Percentiles rank a stretch among this genome's conserved stretches.
Conservation (phyloP, 2,797 vertebrate genomes). For the Propithecus deckenii region DNA sequence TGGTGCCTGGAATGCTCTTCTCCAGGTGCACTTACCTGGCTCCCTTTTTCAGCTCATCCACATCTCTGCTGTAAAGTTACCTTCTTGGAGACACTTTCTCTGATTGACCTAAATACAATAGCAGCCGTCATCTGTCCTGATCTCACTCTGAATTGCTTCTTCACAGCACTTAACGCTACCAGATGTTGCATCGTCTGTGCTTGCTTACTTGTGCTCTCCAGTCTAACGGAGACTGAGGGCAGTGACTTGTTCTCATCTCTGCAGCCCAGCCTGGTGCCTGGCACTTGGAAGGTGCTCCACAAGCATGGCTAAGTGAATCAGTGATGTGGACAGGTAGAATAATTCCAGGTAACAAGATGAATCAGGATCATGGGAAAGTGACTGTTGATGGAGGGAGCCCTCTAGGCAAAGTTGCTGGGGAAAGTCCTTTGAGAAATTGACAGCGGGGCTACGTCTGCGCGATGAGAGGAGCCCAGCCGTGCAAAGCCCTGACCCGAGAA, state of each 20-base stretch:
- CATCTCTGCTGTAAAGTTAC: not conserved
- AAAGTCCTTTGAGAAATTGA: not conserved
- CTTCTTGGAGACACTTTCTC: not conserved
- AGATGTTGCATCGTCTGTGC: fast-evolving
- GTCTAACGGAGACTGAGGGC: not conserved
- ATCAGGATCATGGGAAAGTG: not conserved
- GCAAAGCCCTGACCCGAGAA: not conserved
- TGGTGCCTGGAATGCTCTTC: not conserved
- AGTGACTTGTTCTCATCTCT: fast-evolving
- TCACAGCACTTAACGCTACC: fast-evolving
- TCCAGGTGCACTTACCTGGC: no score
- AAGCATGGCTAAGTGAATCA: not conserved
- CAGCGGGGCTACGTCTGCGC: no score
- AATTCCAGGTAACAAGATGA: not conserved
- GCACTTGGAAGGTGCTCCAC: no score
- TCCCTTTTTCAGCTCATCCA: fast-evolving
- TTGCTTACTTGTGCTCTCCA: not conserved
- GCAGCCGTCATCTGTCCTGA: not conserved
- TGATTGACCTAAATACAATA: no score
- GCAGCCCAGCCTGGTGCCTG: fast-evolving
- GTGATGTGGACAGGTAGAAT: fast-evolving
- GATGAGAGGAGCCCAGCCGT: no score
- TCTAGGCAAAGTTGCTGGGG: no score
- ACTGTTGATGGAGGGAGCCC: not conserved
- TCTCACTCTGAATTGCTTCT: not conserved